Evolutionary conservation across 2,888 invertebrate genomes (phyloP), one percentile per base, ranked within the genome.

Genomic region (Athetis lepigone): DNA sequence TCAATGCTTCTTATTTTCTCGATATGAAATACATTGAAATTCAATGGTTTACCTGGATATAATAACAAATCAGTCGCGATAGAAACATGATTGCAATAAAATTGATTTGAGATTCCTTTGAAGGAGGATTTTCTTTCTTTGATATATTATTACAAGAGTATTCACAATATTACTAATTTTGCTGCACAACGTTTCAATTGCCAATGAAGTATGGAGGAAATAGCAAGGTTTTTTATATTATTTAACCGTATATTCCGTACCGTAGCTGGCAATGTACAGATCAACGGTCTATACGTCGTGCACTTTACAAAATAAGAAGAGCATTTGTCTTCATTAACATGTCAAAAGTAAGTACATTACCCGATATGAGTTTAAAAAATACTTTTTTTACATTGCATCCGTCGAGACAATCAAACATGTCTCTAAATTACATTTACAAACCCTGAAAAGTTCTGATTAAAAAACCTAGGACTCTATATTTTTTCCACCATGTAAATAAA

Each of bases 71-170:
- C n/a, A 25, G 13, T 23, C 37, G n/a, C 21, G 33, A 37, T 46
- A 46, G 25, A 33, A 46, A 66, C n/a, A n/a, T 46, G 25, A n/a
- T n/a, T 64, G 56, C n/a, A 56, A 64, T 64, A 55, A 66, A 45
- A 55, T 54, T 66, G 33, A 67, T 64, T 67, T 64, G n/a, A 64
- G 11, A n/a, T 8, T 13, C 6, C 9, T 33, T 19, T 13, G 7
- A 3, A 29, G 8, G 9, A 47, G 18, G 7, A 45, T 40, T 9
- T 42, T 29, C 19, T 16, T 36, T 2, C 8, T 36, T 62, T 18
- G 11, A 23, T 21, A 23, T 16, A 47, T 16, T 63, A 50, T 16
- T 13, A 43, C 8, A 6, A 52, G 29, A 29, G 36, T n/a, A 65
- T 52, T 40, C 6, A 19, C 13, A n/a, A 16, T 23, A 29, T 36